Percentiles rank a stretch among this genome's conserved stretches.
phyloP scores from a whole-genome alignment of 2,888 invertebrate genomes.

The Sinotaia quadrata region DNA sequence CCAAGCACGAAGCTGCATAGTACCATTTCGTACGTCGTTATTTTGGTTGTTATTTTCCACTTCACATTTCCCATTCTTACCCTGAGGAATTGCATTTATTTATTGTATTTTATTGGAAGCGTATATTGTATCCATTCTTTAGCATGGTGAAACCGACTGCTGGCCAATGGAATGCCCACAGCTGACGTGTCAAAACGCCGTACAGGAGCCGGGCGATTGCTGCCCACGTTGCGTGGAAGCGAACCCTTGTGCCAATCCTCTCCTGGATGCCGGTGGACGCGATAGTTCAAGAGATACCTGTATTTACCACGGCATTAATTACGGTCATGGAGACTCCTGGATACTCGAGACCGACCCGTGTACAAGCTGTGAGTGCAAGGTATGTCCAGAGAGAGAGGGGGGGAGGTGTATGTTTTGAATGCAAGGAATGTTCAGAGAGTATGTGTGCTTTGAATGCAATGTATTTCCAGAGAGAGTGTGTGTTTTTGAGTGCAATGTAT shows the following conservation, averaged over 20 bases:
- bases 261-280: constrained; percentile 49
- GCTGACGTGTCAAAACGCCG: constrained; percentile 78
- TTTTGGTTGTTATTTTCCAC: too few relatives aligned
- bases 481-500: neutral
- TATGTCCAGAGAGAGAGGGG: constrained; percentile 44
- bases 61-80: too few relatives aligned
- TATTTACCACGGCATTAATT: constrained; percentile 45
- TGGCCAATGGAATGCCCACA: constrained; percentile 89
- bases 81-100: too few relatives aligned
- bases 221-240: constrained; percentile 80
- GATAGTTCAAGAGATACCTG: constrained; percentile 49
- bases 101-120: too few relatives aligned
- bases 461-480: neutral
- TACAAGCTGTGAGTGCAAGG: constrained; percentile 67
- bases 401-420: too few relatives aligned
- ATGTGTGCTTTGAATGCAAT: too few relatives aligned
- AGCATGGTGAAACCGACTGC: constrained; percentile 90
- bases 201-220: constrained; percentile 80
- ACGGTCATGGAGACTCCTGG: constrained; percentile 54
- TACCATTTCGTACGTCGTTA: too few relatives aligned
- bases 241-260: constrained; percentile 52
- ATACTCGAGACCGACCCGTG: constrained; percentile 59
- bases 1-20: too few relatives aligned
- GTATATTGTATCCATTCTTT: constrained; percentile 35
- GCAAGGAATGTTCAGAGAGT: too few relatives aligned